Conservation (phyloP, 2,888 invertebrate genomes). For the Myopa tessellatipennis region DNA sequence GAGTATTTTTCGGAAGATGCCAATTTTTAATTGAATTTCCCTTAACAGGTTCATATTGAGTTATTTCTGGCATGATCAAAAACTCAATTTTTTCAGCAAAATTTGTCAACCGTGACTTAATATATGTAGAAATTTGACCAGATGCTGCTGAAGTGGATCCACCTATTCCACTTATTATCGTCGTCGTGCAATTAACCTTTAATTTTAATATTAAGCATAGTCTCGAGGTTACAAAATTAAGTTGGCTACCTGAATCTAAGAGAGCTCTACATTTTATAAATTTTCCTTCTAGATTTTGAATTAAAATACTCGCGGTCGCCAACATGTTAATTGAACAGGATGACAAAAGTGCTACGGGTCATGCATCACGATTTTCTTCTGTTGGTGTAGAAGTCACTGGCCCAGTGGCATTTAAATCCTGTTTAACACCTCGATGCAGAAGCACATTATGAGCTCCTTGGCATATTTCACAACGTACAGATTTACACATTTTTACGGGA, state of each 20-base stretch:
- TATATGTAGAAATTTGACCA: not conserved
- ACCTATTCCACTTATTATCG: constrained; percentile 7
- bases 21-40: not conserved
- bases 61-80: constrained; percentile 9
- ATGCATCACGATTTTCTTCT: not conserved
- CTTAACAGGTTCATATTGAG: constrained; percentile 9
- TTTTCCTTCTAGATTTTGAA: not conserved
- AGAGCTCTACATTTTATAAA: not conserved
- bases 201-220: constrained; percentile 8
- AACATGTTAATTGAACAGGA: not conserved
- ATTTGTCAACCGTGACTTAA: constrained; percentile 4
- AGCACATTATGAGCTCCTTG: constrained; percentile 1
- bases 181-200: not conserved
- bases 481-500: constrained; percentile 13
- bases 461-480: constrained; percentile 24
- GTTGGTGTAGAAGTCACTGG: not conserved
- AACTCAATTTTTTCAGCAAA: not conserved
- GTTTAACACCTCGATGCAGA: not conserved
- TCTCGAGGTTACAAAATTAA: constrained; percentile 14
- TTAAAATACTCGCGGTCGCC: not conserved
- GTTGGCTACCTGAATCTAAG: constrained; percentile 25
- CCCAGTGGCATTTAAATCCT: not conserved
- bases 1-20: not conserved
- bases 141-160: not conserved
- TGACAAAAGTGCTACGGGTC: not conserved